Base-by-base conservation (phyloP, 2,113 vertebrate genomes). In the Motacilla alba region DNA sequence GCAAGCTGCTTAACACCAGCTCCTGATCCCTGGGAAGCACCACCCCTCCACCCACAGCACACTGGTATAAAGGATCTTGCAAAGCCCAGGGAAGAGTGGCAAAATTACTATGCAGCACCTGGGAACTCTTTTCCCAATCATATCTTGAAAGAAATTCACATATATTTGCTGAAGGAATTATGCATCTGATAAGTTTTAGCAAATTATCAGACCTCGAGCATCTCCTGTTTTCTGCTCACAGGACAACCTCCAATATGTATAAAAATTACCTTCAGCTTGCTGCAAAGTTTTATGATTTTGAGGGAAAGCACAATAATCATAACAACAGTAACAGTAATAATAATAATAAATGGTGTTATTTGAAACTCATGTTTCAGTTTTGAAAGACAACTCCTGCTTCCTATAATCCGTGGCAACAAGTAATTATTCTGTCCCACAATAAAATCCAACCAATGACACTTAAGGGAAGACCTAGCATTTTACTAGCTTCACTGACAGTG, bases 381-480 rank as follows among this genome's bases (percentile, higher is more conserved):
- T 87, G 43, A 87, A 13, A 83, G 17, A 85, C 12, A 44, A 44
- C 13, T 77, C 9, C 50, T 8, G 41, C 30, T 84, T 89, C 59
- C 75, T 87, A 37, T 63, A 94, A 88, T 66, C 58, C 3, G 1
- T 18, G 20, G 72, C 31, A 95, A 87, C 50, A 80, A 84, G 31
- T 30, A 92, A 89, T 92, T 69, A 84, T 52, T 76, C 47, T 75
- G 46, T 67, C 37, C 50, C 68, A 84, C 33, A 93, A 59, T 21
- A 90, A 91, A 90, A 92, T 35, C 77, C 66, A 93, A 74, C 24
- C 33, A 73, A 24, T 27, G 43, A 62, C 53, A 86, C 23, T 17
- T 73, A 88, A 85, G 24, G 67, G 64, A 94, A 85, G 53, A 91
- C 74, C 30, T 78, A 86, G 18, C 55, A 64, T 80, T 92, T 91